These are phyloP conservation scores for Halocaridina rubra DNA, from an alignment of 2,888 invertebrate species.

Conservation along the genomic window DNA sequence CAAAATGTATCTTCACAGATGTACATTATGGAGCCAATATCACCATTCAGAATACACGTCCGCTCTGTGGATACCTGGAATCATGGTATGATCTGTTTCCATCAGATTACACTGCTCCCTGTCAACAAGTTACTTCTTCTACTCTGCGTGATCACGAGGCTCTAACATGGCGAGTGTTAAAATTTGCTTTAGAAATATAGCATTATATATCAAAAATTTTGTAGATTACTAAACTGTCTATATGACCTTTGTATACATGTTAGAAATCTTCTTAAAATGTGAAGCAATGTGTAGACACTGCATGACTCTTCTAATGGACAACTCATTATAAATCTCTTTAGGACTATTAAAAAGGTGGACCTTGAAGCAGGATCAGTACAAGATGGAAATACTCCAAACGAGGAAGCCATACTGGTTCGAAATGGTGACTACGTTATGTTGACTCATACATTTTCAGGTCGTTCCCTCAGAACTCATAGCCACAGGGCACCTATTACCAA, in stretches of 20 bases:
- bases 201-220: too few species aligned
- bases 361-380: slow-evolving; percentile 25
- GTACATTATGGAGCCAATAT: slow-evolving; percentile 61
- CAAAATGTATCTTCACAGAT: slow-evolving; percentile 29
- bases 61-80: slow-evolving; percentile 54
- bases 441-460: slow-evolving; percentile 47
- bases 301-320: too few species aligned
- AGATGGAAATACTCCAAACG: slow-evolving; percentile 2
- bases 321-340: neutral
- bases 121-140: slow-evolving; percentile 55
- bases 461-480: slow-evolving; percentile 58
- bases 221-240: too few species aligned
- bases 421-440: slow-evolving; percentile 60
- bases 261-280: too few species aligned
- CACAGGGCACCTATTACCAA: slow-evolving; percentile 56
- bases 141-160: slow-evolving; percentile 36
- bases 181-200: too few species aligned
- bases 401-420: slow-evolving; percentile 32
- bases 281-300: too few species aligned
- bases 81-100: slow-evolving; percentile 63
- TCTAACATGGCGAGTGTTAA: slow-evolving; percentile 47
- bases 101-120: slow-evolving; percentile 36
- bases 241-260: too few species aligned
- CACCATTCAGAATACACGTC: slow-evolving; percentile 47
- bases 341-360: slow-evolving; percentile 54